A percentile compares a stretch with the other conserved stretches of the same genome.
Evolutionary conservation across 2,113 vertebrate genomes (phyloP).

Genomic region (Guaruba guarouba): DNA sequence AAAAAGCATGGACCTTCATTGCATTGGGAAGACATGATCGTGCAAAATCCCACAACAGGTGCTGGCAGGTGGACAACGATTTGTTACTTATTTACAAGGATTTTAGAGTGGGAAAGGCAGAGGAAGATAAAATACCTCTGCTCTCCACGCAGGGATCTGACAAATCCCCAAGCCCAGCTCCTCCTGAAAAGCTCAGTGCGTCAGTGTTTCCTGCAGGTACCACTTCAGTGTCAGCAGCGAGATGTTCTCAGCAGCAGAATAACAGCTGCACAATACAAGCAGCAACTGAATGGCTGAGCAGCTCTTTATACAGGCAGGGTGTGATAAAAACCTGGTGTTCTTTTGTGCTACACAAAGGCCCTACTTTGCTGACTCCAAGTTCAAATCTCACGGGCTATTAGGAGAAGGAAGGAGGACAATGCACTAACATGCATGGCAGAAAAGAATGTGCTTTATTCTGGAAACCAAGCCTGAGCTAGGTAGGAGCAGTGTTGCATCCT

Average conservation of each 20-base stretch:
- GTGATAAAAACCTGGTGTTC: conserved; percentile 72
- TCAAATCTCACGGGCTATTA: conserved; percentile 71
- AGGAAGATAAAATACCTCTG: conserved; percentile 40
- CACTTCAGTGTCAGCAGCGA: conserved; percentile 57
- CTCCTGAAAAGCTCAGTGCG: conserved; percentile 55
- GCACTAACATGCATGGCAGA: conserved; percentile 52
- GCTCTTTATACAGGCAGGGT: conserved; percentile 62
- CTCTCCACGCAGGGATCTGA: conserved; percentile 50
- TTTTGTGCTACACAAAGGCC: conserved; percentile 75
- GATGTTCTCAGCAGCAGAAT: conserved; percentile 68
- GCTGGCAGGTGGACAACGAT: not conserved
- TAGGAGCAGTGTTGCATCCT: conserved; percentile 10
- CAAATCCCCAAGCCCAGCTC: conserved; percentile 35
- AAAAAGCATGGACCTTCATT: conserved; percentile 28
- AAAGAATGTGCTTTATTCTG: conserved; percentile 47
- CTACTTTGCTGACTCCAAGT: conserved; percentile 70
- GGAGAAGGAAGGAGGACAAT: conserved; percentile 56
- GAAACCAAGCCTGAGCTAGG: conserved; percentile 23
- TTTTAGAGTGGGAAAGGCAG: not conserved
- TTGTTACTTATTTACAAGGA: conserved; percentile 60
- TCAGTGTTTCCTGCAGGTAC: conserved; percentile 73
- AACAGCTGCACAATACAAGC: conserved; percentile 67
- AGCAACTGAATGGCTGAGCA: conserved; percentile 64
- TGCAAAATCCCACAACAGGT: conserved; percentile 63
- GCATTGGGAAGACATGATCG: conserved; percentile 2